Percentiles rank a stretch among this genome's conserved stretches.
These are phyloP conservation scores for Python bivittatus DNA, from an alignment of 2,113 vertebrate species.

Conservation along the genomic window DNA sequence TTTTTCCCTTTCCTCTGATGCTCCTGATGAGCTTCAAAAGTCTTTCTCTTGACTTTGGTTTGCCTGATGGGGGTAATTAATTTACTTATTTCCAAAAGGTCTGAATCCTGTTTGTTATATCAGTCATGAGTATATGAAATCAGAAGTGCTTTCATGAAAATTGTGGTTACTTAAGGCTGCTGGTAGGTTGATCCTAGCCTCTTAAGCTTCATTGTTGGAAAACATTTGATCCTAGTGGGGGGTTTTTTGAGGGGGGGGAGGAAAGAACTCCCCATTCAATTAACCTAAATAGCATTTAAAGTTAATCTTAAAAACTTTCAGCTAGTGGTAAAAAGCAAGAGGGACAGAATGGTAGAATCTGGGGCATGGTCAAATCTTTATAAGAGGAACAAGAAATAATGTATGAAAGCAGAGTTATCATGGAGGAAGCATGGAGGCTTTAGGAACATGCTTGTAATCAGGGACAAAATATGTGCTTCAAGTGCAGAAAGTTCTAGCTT, in stretches of 20 bases:
- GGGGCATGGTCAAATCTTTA: not conserved
- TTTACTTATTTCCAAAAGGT: slow-evolving; percentile 27
- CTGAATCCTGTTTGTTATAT: slow-evolving; percentile 12
- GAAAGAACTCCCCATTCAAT: not conserved
- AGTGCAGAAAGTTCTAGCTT: not conserved
- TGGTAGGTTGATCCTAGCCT: slow-evolving; percentile 22
- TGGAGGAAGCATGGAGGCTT: not conserved
- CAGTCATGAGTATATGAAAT: slow-evolving; percentile 15
- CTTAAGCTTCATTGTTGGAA: not conserved
- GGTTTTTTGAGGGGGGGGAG: not conserved
- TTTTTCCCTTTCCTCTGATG: not conserved
- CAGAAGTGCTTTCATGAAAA: not conserved
- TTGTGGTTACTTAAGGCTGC: slow-evolving; percentile 21
- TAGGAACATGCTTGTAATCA: not conserved
- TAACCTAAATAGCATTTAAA: slow-evolving; percentile 13
- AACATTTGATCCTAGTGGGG: slow-evolving; percentile 26
- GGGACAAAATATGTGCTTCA: not conserved
- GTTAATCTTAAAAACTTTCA: not conserved
- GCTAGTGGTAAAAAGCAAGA: slow-evolving; percentile 13
- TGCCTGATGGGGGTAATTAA: slow-evolving; percentile 13
- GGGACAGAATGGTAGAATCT: not conserved
- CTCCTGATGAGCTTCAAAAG: not conserved
- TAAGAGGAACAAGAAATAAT: not conserved
- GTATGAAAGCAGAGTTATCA: not conserved
- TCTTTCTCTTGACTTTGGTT: slow-evolving; percentile 25